Evolutionary conservation across 35 echinoderm and acorn worm genomes (phyloP).

Genomic region (Patiria miniata): DNA sequence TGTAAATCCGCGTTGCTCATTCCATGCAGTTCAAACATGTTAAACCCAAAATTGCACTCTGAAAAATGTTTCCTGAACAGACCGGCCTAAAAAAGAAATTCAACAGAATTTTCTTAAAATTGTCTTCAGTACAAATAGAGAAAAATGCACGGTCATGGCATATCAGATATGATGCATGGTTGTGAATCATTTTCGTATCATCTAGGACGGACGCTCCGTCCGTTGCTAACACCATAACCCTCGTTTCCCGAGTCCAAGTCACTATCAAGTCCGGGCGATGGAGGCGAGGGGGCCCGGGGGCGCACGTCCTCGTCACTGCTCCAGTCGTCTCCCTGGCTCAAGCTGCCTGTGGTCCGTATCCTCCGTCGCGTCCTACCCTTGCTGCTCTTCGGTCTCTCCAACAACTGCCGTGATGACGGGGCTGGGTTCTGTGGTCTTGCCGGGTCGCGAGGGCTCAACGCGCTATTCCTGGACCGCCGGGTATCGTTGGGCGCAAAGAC

Average conservation of each 20-base stretch:
- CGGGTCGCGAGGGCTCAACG: background rate
- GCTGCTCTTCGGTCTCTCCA: background rate
- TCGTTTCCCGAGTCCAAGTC: conserved; percentile 18
- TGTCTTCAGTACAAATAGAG: too few relatives aligned
- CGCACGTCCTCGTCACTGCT: background rate
- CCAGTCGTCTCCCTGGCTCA: background rate
- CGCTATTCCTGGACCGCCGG: background rate
- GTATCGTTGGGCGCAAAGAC: background rate
- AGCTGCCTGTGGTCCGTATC: background rate
- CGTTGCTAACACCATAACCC: background rate
- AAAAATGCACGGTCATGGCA: background rate
- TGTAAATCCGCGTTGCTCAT: too few relatives aligned
- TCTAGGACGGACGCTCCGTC: conserved; percentile 8
- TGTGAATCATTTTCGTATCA: background rate
- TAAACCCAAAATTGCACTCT: too few relatives aligned
- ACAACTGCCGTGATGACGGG: background rate
- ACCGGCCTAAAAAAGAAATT: too few relatives aligned
- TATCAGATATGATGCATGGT: background rate
- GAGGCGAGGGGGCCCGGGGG: conserved; percentile 38
- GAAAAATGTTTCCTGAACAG: too few relatives aligned
- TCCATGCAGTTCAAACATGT: too few relatives aligned
- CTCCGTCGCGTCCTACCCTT: background rate
- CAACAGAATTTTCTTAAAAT: too few relatives aligned
- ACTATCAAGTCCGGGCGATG: conserved; percentile 36
- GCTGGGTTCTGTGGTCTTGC: background rate